Conservation (phyloP, 2,888 invertebrate species). For the Choristoneura rosaceana region DNA sequence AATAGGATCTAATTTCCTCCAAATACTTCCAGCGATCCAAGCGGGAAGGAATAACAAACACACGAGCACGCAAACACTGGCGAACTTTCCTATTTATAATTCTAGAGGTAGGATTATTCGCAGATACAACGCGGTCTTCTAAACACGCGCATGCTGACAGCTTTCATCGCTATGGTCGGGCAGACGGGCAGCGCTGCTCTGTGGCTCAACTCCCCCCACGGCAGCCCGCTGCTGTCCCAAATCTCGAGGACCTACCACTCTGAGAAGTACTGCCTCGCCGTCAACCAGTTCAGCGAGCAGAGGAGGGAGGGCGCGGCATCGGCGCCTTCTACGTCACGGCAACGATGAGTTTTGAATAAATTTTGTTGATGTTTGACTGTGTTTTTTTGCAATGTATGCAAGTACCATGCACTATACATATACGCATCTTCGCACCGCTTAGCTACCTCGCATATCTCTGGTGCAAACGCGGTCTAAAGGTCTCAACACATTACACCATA, state of each 20-base stretch:
- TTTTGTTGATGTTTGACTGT: not conserved
- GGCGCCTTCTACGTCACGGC: slow-evolving; percentile 69
- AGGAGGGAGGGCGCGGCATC: slow-evolving; percentile 53
- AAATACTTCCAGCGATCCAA: no score
- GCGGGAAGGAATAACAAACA: no score
- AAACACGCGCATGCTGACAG: slow-evolving; percentile 77
- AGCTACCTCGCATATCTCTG: no score
- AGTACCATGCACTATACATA: no score
- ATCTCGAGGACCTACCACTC: slow-evolving; percentile 80
- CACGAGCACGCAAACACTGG: no score
- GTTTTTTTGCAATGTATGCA: not conserved
- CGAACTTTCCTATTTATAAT: no score
- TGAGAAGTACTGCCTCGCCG: slow-evolving; percentile 79
- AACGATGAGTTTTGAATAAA: slow-evolving; percentile 46
- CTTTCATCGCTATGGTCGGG: slow-evolving; percentile 80
- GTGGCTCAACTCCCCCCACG: slow-evolving; percentile 80
- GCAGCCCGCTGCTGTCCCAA: slow-evolving; percentile 75
- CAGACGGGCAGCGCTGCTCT: slow-evolving; percentile 75
- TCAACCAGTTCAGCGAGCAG: slow-evolving; percentile 75
- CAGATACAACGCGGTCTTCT: slow-evolving; percentile 75
- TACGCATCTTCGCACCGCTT: no score
- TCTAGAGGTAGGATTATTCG: no score
- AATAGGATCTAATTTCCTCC: no score
- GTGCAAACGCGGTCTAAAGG: no score
- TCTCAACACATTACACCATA: no score